A percentile compares a stretch with the other conserved stretches of the same genome.
phyloP scores from a whole-genome alignment of 2,888 invertebrate genomes.

The Phyllotreta striolata region DNA sequence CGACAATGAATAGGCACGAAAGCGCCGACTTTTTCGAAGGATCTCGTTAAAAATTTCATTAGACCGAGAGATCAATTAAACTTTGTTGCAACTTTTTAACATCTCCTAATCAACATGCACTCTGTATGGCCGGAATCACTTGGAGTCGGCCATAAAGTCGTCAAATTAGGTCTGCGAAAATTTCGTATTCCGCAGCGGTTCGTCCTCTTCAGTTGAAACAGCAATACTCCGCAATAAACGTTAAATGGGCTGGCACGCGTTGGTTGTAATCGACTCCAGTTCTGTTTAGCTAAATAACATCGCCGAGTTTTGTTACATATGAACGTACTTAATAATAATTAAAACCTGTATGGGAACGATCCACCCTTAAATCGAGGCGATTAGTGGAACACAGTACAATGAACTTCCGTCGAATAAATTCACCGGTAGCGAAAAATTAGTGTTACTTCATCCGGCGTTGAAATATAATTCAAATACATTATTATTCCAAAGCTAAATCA shows the following conservation, averaged over 20 bases:
- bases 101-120: slow-evolving; percentile 22
- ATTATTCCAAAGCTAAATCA: slow-evolving; percentile 6
- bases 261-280: slow-evolving; percentile 26
- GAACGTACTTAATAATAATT: too few species aligned
- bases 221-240: slow-evolving; percentile 32
- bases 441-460: not conserved
- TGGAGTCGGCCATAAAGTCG: slow-evolving; percentile 28
- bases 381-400: too few species aligned
- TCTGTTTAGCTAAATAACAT: slow-evolving; percentile 25
- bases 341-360: too few species aligned
- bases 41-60: not conserved
- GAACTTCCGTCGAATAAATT: too few species aligned
- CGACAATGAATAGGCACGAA: too few species aligned
- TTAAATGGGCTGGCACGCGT: slow-evolving; percentile 29
- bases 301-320: slow-evolving; percentile 10
- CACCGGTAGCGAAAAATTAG: too few species aligned
- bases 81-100: slow-evolving; percentile 11
- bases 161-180: slow-evolving; percentile 29
- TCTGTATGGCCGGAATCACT: slow-evolving; percentile 20
- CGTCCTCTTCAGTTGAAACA: slow-evolving; percentile 30
- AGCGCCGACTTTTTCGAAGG: too few species aligned
- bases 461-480: slow-evolving; percentile 13
- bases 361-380: too few species aligned
- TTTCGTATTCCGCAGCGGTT: slow-evolving; percentile 31
- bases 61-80: slow-evolving; percentile 9